Percentiles rank a stretch among this genome's conserved stretches.
Conservation (phyloP, 1,140 invertebrate genomes). For the Triops longicaudatus region DNA sequence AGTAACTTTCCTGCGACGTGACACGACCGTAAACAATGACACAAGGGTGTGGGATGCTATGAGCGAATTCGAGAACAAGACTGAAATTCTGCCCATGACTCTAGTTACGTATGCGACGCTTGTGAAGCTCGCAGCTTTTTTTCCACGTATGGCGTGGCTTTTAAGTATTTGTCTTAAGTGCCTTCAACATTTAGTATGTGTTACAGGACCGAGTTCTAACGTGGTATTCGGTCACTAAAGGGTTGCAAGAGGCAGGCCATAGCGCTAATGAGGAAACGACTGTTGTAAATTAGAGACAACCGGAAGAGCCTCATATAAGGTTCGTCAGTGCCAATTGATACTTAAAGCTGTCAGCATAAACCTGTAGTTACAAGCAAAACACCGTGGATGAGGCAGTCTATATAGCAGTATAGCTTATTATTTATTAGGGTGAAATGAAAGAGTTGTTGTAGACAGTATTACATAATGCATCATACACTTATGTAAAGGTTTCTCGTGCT, state of each 20-base stretch:
- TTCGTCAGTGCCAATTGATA: background rate
- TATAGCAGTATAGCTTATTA: no score
- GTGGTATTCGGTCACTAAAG: background rate
- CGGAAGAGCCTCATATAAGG: slow-evolving; percentile 10
- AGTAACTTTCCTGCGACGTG: background rate
- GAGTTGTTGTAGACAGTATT: no score
- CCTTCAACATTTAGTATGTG: background rate
- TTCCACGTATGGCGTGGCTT: background rate
- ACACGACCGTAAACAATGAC: background rate
- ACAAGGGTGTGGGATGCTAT: background rate
- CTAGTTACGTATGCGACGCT: background rate
- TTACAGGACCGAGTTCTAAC: background rate
- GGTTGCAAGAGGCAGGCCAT: background rate
- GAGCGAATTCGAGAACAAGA: background rate
- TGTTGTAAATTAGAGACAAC: background rate
- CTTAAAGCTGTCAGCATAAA: background rate
- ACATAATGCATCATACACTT: no score
- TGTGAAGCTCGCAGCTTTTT: background rate
- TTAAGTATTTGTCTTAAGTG: background rate
- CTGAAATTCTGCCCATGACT: background rate
- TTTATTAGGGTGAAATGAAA: no score
- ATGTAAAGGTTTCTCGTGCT: no score
- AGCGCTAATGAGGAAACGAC: slow-evolving; percentile 1
- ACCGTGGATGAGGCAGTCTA: no score
- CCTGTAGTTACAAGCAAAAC: background rate